phyloP scores from a whole-genome alignment of 2,797 vertebrate species.

The Xiphorhynchus erythropygius region DNA sequence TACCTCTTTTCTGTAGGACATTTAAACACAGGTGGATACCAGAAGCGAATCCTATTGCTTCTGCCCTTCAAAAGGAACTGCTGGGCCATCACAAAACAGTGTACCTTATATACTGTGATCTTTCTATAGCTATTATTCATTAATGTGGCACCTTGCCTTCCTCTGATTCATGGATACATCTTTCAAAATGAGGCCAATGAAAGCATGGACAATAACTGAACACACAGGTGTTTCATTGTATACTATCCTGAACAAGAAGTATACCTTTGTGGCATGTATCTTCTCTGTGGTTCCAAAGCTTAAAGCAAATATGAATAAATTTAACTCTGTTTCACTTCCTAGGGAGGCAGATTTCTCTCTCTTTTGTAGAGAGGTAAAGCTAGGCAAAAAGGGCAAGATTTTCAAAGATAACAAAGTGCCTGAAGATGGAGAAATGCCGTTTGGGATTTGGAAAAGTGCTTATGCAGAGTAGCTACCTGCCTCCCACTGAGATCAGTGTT shows the following conservation, averaged over 20 bases:
- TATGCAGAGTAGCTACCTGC: slow-evolving; percentile 56
- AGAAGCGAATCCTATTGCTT: not conserved
- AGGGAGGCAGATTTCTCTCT: slow-evolving; percentile 25
- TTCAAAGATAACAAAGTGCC: slow-evolving; percentile 53
- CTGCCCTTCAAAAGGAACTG: not conserved
- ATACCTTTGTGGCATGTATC: not conserved
- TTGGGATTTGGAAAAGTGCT: slow-evolving; percentile 60
- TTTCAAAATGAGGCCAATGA: not conserved
- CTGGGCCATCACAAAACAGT: not conserved
- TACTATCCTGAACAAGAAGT: not conserved
- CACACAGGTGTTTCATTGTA: not conserved
- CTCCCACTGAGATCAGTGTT: slow-evolving; percentile 69
- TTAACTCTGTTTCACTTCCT: slow-evolving; percentile 24
- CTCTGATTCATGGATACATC: not conserved
- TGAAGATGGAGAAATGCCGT: slow-evolving; percentile 55
- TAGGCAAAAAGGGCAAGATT: slow-evolving; percentile 61
- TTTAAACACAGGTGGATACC: not conserved
- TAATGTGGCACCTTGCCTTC: not conserved
- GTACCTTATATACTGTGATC: not conserved
- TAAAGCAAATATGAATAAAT: slow-evolving; percentile 60
- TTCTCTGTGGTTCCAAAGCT: slow-evolving; percentile 24
- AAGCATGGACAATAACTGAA: not conserved
- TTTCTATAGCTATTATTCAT: slow-evolving; percentile 4
- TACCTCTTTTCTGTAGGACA: not conserved
- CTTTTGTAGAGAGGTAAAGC: slow-evolving; percentile 38